A percentile compares a stretch with the other conserved stretches of the same genome.
phyloP scores from a whole-genome alignment of 2,113 vertebrate genomes.

The Phoxinus phoxinus region DNA sequence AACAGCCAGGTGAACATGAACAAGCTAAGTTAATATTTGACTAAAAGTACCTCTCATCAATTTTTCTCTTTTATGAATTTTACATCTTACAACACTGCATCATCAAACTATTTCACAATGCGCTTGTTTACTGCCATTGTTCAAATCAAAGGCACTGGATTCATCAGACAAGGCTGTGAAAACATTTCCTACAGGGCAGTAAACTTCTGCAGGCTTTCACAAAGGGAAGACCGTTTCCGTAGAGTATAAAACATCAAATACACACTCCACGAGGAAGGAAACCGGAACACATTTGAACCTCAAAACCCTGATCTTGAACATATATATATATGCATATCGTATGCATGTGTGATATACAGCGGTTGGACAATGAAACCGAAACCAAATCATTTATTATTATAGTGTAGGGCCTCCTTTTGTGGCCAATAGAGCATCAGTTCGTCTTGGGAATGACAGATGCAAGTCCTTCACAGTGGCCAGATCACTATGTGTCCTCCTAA shows the following conservation, averaged over 20 bases:
- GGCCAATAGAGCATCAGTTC: too few species aligned
- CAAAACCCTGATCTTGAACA: neutral
- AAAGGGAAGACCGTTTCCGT: constrained; percentile 48
- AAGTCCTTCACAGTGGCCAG: too few species aligned
- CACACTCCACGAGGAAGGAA: constrained; percentile 26
- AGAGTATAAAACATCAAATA: constrained; percentile 25
- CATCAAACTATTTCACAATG: neutral
- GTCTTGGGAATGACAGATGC: too few species aligned
- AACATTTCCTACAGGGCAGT: constrained; percentile 48
- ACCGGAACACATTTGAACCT: neutral
- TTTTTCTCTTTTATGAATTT: constrained; percentile 1
- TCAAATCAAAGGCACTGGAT: constrained; percentile 11
- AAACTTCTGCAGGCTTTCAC: constrained; percentile 34
- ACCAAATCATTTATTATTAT: too few species aligned
- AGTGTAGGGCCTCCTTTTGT: too few species aligned
- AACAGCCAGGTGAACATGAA: neutral
- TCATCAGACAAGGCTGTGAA: neutral
- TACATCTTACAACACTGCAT: neutral
- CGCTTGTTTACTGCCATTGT: constrained; percentile 4
- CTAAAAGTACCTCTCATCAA: neutral
- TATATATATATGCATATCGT: neutral
- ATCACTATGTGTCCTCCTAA: too few species aligned
- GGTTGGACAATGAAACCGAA: too few species aligned
- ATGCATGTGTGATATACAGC: neutral
- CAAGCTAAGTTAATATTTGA: neutral